Percentiles rank a stretch among this genome's conserved stretches.
Conservation (phyloP, 2,797 vertebrate genomes). For the Orestias chungarensis region DNA sequence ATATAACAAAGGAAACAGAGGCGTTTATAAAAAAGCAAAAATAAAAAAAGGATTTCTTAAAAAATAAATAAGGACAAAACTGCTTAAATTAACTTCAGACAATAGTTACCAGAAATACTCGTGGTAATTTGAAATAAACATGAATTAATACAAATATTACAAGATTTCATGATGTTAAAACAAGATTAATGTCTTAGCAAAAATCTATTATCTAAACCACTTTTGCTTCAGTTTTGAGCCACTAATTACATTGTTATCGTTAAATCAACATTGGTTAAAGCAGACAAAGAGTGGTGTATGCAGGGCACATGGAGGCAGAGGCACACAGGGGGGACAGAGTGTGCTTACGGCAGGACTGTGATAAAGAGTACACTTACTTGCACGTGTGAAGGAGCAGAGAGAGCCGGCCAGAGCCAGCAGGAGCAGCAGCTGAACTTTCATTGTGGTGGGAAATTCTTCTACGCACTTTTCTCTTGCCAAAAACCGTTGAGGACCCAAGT, state of each 20-base stretch:
- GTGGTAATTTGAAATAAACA: not conserved
- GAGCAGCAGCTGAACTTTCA: slow-evolving; percentile 78
- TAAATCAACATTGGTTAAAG: slow-evolving; percentile 43
- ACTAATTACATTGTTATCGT: slow-evolving; percentile 25
- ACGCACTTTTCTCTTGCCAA: slow-evolving; percentile 47
- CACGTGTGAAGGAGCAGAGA: slow-evolving; percentile 71
- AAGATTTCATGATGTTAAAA: not conserved
- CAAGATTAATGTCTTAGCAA: not conserved
- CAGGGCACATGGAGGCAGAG: slow-evolving; percentile 65
- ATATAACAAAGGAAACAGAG: not conserved
- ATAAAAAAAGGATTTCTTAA: not conserved
- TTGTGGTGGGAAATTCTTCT: slow-evolving; percentile 61
- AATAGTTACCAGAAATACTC: not conserved
- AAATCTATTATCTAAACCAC: not conserved
- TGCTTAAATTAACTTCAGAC: not conserved
- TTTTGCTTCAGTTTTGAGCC: not conserved
- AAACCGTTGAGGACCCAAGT: slow-evolving; percentile 41
- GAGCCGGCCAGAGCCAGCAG: slow-evolving; percentile 76
- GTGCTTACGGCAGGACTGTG: slow-evolving; percentile 57
- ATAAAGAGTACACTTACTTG: slow-evolving; percentile 77
- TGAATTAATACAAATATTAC: not conserved
- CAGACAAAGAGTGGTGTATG: slow-evolving; percentile 69
- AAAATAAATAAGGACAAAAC: not conserved
- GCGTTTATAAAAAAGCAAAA: slow-evolving; percentile 24
- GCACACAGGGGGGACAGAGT: slow-evolving; percentile 54